Evolutionary conservation across 2,797 vertebrate species (phyloP).

Genomic region (Sylvia borin): DNA sequence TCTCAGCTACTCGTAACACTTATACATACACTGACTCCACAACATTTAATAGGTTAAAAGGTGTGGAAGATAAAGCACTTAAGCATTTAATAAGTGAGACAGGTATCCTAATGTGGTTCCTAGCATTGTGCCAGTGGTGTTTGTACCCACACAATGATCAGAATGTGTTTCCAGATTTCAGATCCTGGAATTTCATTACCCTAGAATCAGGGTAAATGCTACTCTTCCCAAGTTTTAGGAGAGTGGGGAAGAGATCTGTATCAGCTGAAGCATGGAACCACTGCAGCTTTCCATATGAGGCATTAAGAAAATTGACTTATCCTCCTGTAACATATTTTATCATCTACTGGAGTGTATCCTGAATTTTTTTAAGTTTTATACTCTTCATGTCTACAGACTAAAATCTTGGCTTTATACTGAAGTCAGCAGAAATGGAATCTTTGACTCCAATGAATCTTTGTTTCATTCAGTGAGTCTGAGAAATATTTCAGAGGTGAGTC

Average conservation of each 20-base stretch:
- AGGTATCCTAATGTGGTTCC: neutral
- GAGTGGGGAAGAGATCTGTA: neutral
- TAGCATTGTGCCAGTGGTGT: neutral
- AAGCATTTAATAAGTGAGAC: neutral
- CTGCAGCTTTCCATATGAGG: neutral
- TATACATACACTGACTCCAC: fast-evolving
- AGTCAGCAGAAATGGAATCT: neutral
- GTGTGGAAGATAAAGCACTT: neutral
- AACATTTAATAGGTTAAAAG: neutral
- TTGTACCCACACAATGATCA: neutral
- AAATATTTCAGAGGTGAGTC: neutral
- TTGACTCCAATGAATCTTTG: fast-evolving
- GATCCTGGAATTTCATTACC: too few species aligned
- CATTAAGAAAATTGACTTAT: neutral
- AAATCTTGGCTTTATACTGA: neutral
- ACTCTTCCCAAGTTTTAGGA: neutral
- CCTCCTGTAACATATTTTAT: neutral
- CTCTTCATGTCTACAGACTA: neutral
- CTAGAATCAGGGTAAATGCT: neutral
- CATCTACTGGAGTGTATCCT: neutral
- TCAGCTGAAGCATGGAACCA: neutral
- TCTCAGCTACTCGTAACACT: neutral
- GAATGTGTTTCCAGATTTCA: neutral
- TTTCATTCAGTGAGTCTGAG: neutral
- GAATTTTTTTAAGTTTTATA: neutral